These are phyloP conservation scores for Drosophila kikkawai DNA, from an alignment of 1,140 invertebrate species.

Conservation along the genomic window DNA sequence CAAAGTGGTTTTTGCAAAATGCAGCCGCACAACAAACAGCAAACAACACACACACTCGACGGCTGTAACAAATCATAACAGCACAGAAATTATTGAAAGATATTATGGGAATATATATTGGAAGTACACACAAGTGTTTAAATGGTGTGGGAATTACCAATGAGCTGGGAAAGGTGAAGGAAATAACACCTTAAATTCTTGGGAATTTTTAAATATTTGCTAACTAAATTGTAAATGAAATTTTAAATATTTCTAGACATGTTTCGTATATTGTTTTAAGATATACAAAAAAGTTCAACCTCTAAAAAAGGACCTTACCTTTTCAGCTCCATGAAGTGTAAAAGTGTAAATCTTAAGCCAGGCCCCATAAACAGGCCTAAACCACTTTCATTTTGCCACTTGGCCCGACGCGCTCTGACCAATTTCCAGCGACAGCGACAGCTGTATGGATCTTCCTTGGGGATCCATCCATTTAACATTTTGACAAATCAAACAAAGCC, in stretches of 20 bases:
- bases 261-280: not conserved
- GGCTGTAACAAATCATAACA: slow-evolving; percentile 59
- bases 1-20: slow-evolving; percentile 76
- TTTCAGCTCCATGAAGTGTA: not conserved
- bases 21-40: slow-evolving; percentile 55
- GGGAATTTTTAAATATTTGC: too few species aligned
- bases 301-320: not conserved
- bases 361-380: slow-evolving; percentile 9
- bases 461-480: slow-evolving; percentile 53
- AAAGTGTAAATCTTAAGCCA: not conserved
- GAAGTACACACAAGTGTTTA: slow-evolving; percentile 36
- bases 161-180: slow-evolving; percentile 1
- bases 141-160: slow-evolving; percentile 49
- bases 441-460: slow-evolving; percentile 28
- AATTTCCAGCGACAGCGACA: slow-evolving; percentile 32
- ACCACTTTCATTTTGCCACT: slow-evolving; percentile 45
- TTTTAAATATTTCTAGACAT: not conserved
- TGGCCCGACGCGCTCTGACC: slow-evolving; percentile 23
- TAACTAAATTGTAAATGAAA: not conserved
- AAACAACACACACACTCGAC: slow-evolving; percentile 16
- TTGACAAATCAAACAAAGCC: slow-evolving; percentile 60
- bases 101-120: slow-evolving; percentile 27
- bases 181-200: not conserved
- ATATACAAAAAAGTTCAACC: not conserved
- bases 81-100: slow-evolving; percentile 49